Evolutionary conservation across 2,113 vertebrate species (phyloP).

Genomic region (Hucho hucho): DNA sequence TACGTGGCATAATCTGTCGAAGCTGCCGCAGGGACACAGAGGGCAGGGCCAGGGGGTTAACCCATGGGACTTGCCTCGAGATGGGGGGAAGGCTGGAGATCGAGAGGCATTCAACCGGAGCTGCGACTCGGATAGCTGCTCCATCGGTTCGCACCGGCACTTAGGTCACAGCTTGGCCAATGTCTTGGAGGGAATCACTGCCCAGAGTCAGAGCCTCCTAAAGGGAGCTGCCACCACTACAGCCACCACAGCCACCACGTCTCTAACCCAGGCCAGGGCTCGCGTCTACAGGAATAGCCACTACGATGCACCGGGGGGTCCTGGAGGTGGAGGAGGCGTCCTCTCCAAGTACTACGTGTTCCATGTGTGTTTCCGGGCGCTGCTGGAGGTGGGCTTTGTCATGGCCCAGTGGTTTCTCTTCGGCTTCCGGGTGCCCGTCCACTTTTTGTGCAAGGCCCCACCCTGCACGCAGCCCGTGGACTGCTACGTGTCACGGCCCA

Average conservation of each 20-base stretch:
- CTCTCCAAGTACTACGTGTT: constrained; percentile 75
- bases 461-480: constrained; percentile 74
- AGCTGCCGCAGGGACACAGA: constrained; percentile 41
- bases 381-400: constrained; percentile 73
- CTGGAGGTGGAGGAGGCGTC: constrained; percentile 48
- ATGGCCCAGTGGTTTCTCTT: constrained; percentile 76
- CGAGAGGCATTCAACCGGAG: constrained; percentile 45
- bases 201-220: constrained; percentile 58
- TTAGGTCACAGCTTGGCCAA: constrained; percentile 68
- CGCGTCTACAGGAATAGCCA: constrained; percentile 2
- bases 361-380: constrained; percentile 70
- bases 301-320: neutral
- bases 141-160: constrained; percentile 68
- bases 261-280: constrained; percentile 13
- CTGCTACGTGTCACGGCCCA: constrained; percentile 77
- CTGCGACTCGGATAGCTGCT: constrained; percentile 74
- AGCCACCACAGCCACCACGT: neutral
- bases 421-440: constrained; percentile 73
- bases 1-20: constrained; percentile 78
- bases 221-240: constrained; percentile 46
- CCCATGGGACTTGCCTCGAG: neutral
- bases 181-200: constrained; percentile 54
- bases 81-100: neutral
- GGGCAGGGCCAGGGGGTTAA: neutral
- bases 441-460: constrained; percentile 57